phyloP scores from a whole-genome alignment of 2,888 invertebrate species.

The Amiota minor region DNA sequence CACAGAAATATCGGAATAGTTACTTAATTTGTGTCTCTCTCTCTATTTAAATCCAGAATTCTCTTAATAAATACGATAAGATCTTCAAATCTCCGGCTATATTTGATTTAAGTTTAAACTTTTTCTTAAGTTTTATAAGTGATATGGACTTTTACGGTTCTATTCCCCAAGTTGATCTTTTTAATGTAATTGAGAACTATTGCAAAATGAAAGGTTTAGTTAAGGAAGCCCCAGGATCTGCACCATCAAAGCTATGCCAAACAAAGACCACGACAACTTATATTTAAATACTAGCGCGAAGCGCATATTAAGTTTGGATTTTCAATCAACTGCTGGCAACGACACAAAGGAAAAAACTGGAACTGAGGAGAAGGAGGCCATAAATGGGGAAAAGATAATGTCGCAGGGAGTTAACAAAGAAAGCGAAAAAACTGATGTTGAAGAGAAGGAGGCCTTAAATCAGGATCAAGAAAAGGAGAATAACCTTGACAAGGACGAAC shows the following conservation, averaged over 20 bases:
- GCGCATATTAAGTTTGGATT: too few species aligned
- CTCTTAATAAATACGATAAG: background rate
- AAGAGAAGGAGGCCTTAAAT: too few species aligned
- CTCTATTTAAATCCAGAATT: slow-evolving; percentile 29
- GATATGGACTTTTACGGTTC: background rate
- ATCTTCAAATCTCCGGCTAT: slow-evolving; percentile 39
- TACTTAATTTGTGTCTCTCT: background rate
- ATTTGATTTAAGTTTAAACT: slow-evolving; percentile 42
- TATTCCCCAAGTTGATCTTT: slow-evolving; percentile 37
- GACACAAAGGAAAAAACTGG: background rate
- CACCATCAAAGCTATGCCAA: too few species aligned
- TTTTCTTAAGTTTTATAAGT: slow-evolving; percentile 42
- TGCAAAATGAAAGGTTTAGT: slow-evolving; percentile 41
- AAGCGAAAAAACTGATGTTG: too few species aligned
- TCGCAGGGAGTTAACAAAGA: too few species aligned
- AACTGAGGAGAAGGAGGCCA: too few species aligned
- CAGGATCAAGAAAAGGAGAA: too few species aligned
- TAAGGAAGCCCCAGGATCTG: background rate
- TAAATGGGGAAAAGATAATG: too few species aligned
- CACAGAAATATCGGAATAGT: background rate
- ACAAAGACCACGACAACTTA: too few species aligned
- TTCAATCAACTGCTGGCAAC: too few species aligned
- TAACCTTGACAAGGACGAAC: too few species aligned
- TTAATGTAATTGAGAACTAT: slow-evolving; percentile 44
- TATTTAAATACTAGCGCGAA: too few species aligned